Evolutionary conservation across 2,113 vertebrate species (phyloP).

Genomic region (Notarius lentiginosus): DNA sequence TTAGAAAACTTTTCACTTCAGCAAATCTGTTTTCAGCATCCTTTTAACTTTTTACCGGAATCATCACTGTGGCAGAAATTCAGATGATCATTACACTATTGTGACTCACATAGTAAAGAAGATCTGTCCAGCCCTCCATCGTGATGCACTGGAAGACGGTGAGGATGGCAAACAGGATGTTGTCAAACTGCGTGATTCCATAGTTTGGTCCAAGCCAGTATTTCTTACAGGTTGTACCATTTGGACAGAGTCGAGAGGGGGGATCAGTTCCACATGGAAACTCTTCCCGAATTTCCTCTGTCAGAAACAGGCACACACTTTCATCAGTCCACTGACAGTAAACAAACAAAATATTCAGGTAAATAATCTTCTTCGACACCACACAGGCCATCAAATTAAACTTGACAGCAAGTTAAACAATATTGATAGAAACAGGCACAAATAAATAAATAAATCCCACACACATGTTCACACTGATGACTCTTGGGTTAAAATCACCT

Average conservation of each 20-base stretch:
- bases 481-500: not conserved
- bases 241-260: slow-evolving; percentile 84
- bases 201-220: slow-evolving; percentile 94
- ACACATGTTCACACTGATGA: not conserved
- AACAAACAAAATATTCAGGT: no score
- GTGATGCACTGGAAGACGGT: slow-evolving; percentile 97
- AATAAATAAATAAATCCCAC: not conserved
- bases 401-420: not conserved
- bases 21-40: not conserved
- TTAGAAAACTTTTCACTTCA: not conserved
- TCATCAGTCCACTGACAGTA: not conserved
- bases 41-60: not conserved
- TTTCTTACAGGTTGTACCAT: slow-evolving; percentile 79
- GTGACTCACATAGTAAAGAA: slow-evolving; percentile 86
- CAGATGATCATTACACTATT: not conserved
- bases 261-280: slow-evolving; percentile 83
- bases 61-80: not conserved
- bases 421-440: not conserved
- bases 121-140: slow-evolving; percentile 95
- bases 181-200: slow-evolving; percentile 94
- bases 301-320: slow-evolving; percentile 1
- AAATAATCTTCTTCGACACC: not conserved
- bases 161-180: slow-evolving; percentile 92
- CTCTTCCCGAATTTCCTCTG: slow-evolving; percentile 86
- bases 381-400: not conserved